Base-by-base conservation (phyloP, 2,888 invertebrate species). In the Harpalus rubripes region DNA sequence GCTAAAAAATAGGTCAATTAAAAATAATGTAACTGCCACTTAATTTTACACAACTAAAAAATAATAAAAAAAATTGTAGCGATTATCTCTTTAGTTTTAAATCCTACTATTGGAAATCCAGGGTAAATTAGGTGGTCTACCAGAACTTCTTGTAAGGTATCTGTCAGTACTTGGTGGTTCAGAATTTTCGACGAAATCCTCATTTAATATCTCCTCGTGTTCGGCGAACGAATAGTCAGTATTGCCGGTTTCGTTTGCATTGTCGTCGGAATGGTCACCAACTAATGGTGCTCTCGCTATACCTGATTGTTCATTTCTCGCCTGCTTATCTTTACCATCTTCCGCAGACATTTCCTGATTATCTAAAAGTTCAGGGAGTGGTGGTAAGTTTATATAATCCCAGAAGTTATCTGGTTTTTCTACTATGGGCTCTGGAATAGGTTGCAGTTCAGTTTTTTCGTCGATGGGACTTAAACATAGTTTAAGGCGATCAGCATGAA, bases 401-500 rank as follows among this genome's bases (percentile, higher is more conserved):
- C 7, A 15, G 7, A 59, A 59, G 7, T 59, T 59, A 59, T 59
- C 59, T 15, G 16, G n/a, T 59, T 59, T 59, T 7, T 59, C 18
- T 16, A 18, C 0, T 59, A 56, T 15, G n/a, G n/a, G 56, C n/a
- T 5, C 59, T 7, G 15, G 16, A 18, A 7, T 15, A 12, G 44
- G 59, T 59, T 59, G 15, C 0, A 59, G 10, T 59, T 59, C 18
- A 15, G 5, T 12, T 18, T 68, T 26, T 12, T 85, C 59, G 22
- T 26, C 58, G 7, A 72, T 74, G 12, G n/a, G 41, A 41, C 59
- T 15, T 10, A 32, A 10, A 44, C 74, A 80, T 18, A 32, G 18
- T 79, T 84, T 79, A 10, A 85, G 56, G n/a, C 8, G 26, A 22
- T 63, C 63, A 1, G 18, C 85, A 32, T 81, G 85, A 18, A 80